A percentile compares a stretch with the other conserved stretches of the same genome.
phyloP scores from a whole-genome alignment of 1,140 invertebrate genomes.

The Mactra quadrangularis region DNA sequence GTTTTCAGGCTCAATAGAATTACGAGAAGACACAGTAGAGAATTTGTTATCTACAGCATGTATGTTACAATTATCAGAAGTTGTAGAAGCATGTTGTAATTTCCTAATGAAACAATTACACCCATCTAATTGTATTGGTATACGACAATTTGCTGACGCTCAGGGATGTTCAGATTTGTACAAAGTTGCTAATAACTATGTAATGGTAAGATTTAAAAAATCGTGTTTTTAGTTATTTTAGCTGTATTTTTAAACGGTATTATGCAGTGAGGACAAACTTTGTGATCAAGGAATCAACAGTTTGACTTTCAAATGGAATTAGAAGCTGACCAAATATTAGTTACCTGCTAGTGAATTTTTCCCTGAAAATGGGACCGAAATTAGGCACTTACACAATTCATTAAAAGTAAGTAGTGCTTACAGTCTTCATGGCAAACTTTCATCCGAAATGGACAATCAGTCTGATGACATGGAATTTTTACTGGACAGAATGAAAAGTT shows the following conservation, averaged over 20 bases:
- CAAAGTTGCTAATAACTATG: slow-evolving; percentile 87
- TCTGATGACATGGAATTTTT: too few relatives aligned
- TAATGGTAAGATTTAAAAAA: slow-evolving; percentile 76
- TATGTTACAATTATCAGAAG: slow-evolving; percentile 93
- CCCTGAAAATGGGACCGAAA: too few relatives aligned
- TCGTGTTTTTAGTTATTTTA: too few relatives aligned
- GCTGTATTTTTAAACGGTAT: not conserved
- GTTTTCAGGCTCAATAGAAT: slow-evolving; percentile 88
- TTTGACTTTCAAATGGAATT: too few relatives aligned
- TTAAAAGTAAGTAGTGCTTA: too few relatives aligned
- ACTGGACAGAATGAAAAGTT: too few relatives aligned
- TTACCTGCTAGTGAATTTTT: too few relatives aligned
- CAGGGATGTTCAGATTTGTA: slow-evolving; percentile 92
- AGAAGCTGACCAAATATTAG: too few relatives aligned
- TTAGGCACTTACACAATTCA: too few relatives aligned
- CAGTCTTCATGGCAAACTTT: too few relatives aligned
- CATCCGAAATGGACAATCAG: too few relatives aligned
- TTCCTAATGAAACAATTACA: slow-evolving; percentile 96
- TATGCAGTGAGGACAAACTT: slow-evolving; percentile 11
- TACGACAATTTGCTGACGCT: slow-evolving; percentile 95
- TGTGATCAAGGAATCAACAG: not conserved
- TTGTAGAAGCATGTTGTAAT: slow-evolving; percentile 94
- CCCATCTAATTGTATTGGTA: slow-evolving; percentile 97
- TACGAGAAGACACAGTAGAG: slow-evolving; percentile 89
- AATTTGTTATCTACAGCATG: slow-evolving; percentile 93